Base-by-base conservation (phyloP, 2,888 invertebrate genomes). In the Myopa tessellatipennis region DNA sequence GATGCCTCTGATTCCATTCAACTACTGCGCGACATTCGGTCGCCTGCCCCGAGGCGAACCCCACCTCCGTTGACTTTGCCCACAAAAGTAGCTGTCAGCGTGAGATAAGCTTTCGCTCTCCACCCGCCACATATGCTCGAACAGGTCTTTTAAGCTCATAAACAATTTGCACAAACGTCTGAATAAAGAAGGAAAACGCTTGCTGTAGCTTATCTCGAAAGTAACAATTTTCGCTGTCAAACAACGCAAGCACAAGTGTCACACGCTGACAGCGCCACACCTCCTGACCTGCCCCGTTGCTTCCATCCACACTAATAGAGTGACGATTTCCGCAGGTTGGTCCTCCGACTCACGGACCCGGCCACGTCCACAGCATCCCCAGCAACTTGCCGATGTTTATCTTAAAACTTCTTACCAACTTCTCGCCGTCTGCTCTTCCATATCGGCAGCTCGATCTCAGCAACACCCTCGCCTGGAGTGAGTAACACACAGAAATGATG, bases 101-200 rank as follows among this genome's bases (percentile, higher is more conserved):
- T 36, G 36, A 12, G 38, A 65, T 38, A 38, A 65, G 38, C 36
- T 12, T 12, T 63, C 60, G 1, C 60, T 10, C 58, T 69, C 45
- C 40, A 6, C 34, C 34, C 26, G 12, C 18, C 50, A 36, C 45
- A 18, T 52, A 14, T 7, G 38, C 18, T 68, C 58, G 10, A n/a
- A 34, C 8, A 36, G n/a, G 58, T 45, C 45, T 69, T 65, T n/a
- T 34, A 65, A 65, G 65, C 34, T 65, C 36, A 16, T 12, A 65
- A 65, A 36, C 65, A 65, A 65, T 65, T 65, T 65, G 65, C 65
- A 34, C n/a, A 38, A 26, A 65, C 61, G 38, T 65, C 65, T 36
- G 16, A 65, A 65, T 65, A 38, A 65, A 65, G 65, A 65, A 10
- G 10, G 34, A 65, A 38, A 65, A 38, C 4, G 10, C 16, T 14